Base-by-base conservation (phyloP, 1,140 invertebrate genomes). In the Alviniconcha marisindica region DNA sequence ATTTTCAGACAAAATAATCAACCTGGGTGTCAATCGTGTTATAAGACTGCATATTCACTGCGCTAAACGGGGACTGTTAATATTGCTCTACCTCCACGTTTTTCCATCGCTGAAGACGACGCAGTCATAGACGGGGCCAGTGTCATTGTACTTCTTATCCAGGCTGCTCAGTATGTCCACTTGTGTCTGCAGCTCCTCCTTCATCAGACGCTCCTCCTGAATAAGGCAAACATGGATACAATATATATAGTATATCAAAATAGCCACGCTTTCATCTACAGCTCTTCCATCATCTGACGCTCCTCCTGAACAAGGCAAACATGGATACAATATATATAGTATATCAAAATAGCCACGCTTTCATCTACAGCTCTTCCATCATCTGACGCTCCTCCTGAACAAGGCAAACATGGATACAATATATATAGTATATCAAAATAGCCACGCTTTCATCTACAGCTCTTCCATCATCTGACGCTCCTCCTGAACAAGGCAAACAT, bases 91-190 rank as follows among this genome's bases (percentile, higher is more conserved):
- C 96, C 95, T 94, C 96, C 97, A 96, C 87, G 95, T 94, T 77
- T 94, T 86, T 81, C 97, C 97, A 95, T 98, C 96, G 92, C 98
- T 95, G 92, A 97, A 99, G 18, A 99, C 95, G 79, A 99, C 94
- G 94, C 97, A 98, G 93, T 99, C 98, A 93, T 96, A 98, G 18
- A 97, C 95, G 33, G 97, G 97, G 36, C 98, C 97, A 80, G 96
- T 91, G 93, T 99, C 97, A 83, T 92, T 94, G 91, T 96, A 97
- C 91, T 98, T 97, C 92, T 99, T 99, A 87, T 99, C 98, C 73
- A 96, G 81, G 51, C 86, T 90, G 84, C 95, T 96, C 36, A 99
- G 93, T 77, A 97, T 94, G 87, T 99, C 98, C 48, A 99, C 93
- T 90, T 96, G 95, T 28, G 96, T 95, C 89, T 98, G 97, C 2